Base-by-base conservation (phyloP, 1,140 invertebrate genomes). In the Meloidogyne floridensis region DNA sequence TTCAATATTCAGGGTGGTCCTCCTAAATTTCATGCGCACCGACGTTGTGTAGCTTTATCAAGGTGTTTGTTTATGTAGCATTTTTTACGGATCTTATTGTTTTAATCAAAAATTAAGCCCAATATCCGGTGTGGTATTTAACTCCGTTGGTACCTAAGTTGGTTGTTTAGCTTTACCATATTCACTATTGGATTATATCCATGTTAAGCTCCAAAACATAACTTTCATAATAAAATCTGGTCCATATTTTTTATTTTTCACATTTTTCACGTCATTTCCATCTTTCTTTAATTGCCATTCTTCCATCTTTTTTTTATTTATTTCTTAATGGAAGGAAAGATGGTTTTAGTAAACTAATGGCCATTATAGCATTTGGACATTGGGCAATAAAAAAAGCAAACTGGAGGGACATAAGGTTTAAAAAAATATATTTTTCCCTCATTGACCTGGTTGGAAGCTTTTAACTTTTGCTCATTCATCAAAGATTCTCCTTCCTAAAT, bases 321-420 rank as follows among this genome's bases (percentile, higher is more conserved):
- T 59, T 13, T 59, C 13, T 59, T 59, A 59, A 65, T 65, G 59
- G 59, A 65, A n/a, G 15, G n/a, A 65, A 65, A 65, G 59, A 65
- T 65, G 59, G 59, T 18, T 65, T 65, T 65, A 65, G n/a, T n/a
- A 65, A 18, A 65, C 59, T 65, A 65, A 65, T 65, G 59, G 59
- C 59, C 3, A 65, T n/a, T 54, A 54, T 11, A 11, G 7, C n/a
- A 7, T n/a, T n/a, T n/a, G 59, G n/a, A 65, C 47, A 47, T 47
- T 47, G 47, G 47, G 59, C 15, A 65, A 65, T 65, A 65, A 65
- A 65, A 65, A 65, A 65, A 15, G 15, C n/a, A 65, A 65, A 65
- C 47, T 59, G 56, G 59, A n/a, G n/a, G 59, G 59, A 65, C n/a
- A 65, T n/a, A 65, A 65, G 59, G n/a, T n/a, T n/a, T 7, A 6